Conservation (phyloP, 92 coral and sea anemone genomes). For the Siderastrea siderea region DNA sequence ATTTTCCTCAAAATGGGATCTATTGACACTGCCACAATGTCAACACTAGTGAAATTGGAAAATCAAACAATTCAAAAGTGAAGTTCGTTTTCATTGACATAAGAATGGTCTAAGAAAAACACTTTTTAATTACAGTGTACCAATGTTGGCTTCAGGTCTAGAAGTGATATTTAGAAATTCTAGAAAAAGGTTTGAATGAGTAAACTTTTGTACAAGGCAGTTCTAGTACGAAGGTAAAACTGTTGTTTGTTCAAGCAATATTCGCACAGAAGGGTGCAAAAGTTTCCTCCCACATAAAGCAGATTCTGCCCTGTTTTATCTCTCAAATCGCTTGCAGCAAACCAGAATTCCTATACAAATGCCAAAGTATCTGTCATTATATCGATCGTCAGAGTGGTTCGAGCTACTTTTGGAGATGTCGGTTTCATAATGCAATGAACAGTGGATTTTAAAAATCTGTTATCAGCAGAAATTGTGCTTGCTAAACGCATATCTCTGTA, state of each 20-base stretch:
- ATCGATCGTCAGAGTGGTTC: background rate
- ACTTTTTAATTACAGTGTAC: background rate
- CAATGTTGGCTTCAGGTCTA: background rate
- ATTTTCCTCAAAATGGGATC: slow-evolving; percentile 1
- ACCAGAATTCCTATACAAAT: slow-evolving; percentile 34
- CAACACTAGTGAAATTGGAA: slow-evolving; percentile 43
- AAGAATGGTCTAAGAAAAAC: background rate
- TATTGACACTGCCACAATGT: slow-evolving; percentile 24
- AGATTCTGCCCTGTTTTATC: slow-evolving; percentile 23
- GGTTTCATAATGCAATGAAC: background rate
- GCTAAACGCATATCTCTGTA: slow-evolving; percentile 3
- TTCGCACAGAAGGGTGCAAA: slow-evolving; percentile 27
- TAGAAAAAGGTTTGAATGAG: background rate
- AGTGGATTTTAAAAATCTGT: slow-evolving; percentile 23
- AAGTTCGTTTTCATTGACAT: slow-evolving; percentile 20
- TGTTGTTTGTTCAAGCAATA: slow-evolving; percentile 33
- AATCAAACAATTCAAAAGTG: slow-evolving; percentile 45
- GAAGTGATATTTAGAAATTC: background rate
- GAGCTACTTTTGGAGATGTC: background rate
- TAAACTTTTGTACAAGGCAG: background rate
- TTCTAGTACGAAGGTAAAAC: slow-evolving; percentile 11
- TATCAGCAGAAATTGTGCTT: slow-evolving; percentile 10
- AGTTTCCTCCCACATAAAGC: slow-evolving; percentile 41
- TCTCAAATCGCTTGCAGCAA: slow-evolving; percentile 23
- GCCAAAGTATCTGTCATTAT: background rate